Percentiles rank a stretch among this genome's conserved stretches.
Conservation (phyloP, 2,113 vertebrate genomes). For the Lonchura striata region DNA sequence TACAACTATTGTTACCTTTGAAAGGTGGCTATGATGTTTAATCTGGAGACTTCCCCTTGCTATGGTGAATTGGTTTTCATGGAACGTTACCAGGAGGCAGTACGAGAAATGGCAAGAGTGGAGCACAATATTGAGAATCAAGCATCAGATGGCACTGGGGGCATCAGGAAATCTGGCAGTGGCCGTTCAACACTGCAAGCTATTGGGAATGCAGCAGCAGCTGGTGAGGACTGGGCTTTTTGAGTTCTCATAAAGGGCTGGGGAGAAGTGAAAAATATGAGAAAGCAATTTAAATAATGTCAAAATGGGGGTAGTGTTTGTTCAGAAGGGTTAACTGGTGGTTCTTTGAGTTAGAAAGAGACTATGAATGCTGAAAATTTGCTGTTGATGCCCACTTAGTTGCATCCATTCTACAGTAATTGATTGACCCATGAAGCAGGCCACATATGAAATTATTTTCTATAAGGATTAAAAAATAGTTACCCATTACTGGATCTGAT, state of each 20-base stretch:
- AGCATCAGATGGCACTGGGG: slow-evolving; percentile 64
- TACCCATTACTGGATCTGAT: not conserved
- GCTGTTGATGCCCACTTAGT: not conserved
- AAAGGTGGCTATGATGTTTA: slow-evolving; percentile 90
- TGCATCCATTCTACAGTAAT: not conserved
- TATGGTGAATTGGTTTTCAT: slow-evolving; percentile 90
- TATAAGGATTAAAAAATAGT: not conserved
- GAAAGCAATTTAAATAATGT: not conserved
- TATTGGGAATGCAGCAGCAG: slow-evolving; percentile 92
- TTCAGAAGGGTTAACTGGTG: not conserved
- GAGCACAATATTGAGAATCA: slow-evolving; percentile 93
- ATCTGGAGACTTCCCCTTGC: slow-evolving; percentile 80
- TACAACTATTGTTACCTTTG: not conserved
- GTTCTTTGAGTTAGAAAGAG: not conserved
- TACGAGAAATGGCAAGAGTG: slow-evolving; percentile 84
- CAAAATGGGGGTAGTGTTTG: not conserved
- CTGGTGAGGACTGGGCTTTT: slow-evolving; percentile 75
- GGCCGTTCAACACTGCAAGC: slow-evolving; percentile 89
- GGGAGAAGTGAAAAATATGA: not conserved
- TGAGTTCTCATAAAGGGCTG: not conserved
- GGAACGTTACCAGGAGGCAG: slow-evolving; percentile 88
- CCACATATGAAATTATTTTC: not conserved
- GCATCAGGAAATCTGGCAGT: slow-evolving; percentile 78
- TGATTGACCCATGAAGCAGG: not conserved
- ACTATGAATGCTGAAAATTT: not conserved